phyloP scores from a whole-genome alignment of 2,797 vertebrate genomes.

The Anas capensis region DNA sequence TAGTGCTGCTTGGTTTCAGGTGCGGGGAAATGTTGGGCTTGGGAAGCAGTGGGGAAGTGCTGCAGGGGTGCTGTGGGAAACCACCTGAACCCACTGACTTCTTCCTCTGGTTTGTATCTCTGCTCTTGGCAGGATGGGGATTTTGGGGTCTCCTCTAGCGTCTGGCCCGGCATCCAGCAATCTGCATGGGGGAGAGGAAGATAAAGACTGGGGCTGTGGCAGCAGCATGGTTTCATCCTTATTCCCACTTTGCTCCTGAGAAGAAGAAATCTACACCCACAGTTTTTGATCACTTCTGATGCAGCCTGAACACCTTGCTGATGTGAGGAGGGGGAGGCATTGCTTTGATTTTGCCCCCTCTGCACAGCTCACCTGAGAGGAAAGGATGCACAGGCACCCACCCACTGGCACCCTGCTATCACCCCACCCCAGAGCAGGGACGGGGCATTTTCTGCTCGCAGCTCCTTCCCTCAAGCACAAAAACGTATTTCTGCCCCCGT shows the following conservation, averaged over 20 bases:
- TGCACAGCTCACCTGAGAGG: not conserved
- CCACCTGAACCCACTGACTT: not conserved
- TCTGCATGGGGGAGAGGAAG: not conserved
- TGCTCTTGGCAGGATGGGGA: too few relatives aligned
- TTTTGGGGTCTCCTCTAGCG: not conserved
- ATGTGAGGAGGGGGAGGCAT: fast-evolving
- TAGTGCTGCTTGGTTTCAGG: not conserved
- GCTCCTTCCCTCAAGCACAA: not conserved
- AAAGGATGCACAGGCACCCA: fast-evolving
- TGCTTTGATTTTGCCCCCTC: not conserved
- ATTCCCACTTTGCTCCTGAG: not conserved
- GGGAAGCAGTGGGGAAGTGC: fast-evolving
- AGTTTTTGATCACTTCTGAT: fast-evolving
- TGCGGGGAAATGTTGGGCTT: not conserved
- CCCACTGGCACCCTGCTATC: fast-evolving
- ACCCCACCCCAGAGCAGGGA: not conserved
- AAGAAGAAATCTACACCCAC: not conserved
- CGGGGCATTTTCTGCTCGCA: not conserved
- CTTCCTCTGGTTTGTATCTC: not conserved
- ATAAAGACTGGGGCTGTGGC: not conserved
- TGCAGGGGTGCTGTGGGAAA: not conserved
- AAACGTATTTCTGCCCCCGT: not conserved
- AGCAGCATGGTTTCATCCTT: not conserved
- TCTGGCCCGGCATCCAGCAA: not conserved
- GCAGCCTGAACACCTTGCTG: not conserved